Evolutionary conservation across 2,113 vertebrate genomes (phyloP).

Genomic region (Carassius gibelio): DNA sequence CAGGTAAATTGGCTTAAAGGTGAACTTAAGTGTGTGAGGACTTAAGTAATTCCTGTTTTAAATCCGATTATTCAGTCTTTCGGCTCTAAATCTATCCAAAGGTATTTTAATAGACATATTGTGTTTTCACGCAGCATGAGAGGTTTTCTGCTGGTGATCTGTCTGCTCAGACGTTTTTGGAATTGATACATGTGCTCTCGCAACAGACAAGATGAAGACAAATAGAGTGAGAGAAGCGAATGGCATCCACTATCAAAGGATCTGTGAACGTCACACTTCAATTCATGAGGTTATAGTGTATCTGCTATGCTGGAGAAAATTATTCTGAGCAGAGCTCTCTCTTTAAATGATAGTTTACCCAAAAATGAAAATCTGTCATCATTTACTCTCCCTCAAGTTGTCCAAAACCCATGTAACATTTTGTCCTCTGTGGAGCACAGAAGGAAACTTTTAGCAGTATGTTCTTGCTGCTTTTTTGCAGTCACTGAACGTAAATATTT

Average conservation of each 20-base stretch:
- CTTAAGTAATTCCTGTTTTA: conserved; percentile 71
- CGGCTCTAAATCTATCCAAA: conserved; percentile 68
- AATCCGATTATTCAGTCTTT: conserved; percentile 74
- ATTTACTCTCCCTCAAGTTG: background rate
- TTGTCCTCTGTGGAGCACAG: background rate
- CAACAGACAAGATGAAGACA: conserved; percentile 23
- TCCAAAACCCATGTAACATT: background rate
- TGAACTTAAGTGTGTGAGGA: conserved; percentile 74
- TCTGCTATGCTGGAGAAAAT: background rate
- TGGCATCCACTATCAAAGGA: background rate
- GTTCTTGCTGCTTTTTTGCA: background rate
- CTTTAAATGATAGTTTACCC: background rate
- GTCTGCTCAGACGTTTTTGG: background rate
- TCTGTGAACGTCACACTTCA: background rate
- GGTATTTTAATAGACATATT: conserved; percentile 62
- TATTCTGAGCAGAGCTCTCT: background rate
- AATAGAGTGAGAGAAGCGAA: background rate
- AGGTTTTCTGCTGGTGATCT: background rate
- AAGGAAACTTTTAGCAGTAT: background rate
- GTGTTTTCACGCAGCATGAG: conserved; percentile 47
- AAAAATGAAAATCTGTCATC: background rate
- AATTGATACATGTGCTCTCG: conserved; percentile 5
- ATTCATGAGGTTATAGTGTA: background rate
- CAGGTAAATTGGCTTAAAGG: conserved; percentile 78
- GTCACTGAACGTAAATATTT: background rate